phyloP scores from a whole-genome alignment of 2,888 invertebrate species.

The Drosophila neonasuta region DNA sequence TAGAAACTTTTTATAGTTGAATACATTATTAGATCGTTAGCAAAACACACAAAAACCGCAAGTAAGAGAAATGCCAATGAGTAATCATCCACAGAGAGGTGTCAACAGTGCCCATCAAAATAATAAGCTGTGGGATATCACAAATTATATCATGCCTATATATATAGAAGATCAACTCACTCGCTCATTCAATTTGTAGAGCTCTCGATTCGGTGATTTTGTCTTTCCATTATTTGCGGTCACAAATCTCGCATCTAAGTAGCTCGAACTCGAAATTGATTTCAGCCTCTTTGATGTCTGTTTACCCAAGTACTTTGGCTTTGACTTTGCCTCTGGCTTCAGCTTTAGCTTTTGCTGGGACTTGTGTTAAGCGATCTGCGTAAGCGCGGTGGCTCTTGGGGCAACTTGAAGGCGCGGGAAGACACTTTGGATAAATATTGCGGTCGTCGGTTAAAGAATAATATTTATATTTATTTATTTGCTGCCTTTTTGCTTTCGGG shows the following conservation, averaged over 20 bases:
- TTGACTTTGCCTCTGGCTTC: slow-evolving; percentile 2
- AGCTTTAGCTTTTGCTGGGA: not conserved
- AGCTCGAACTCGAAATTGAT: slow-evolving; percentile 49
- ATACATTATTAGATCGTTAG: slow-evolving; percentile 4
- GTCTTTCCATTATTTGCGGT: slow-evolving; percentile 36
- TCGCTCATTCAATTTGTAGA: slow-evolving; percentile 25
- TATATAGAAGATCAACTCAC: slow-evolving; percentile 46
- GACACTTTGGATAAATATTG: slow-evolving; percentile 64
- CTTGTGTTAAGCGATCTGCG: slow-evolving; percentile 50
- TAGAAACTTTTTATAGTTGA: slow-evolving; percentile 5
- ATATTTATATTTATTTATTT: slow-evolving; percentile 52
- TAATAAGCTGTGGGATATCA: slow-evolving; percentile 45
- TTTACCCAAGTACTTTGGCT: slow-evolving; percentile 35
- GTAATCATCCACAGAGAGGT: slow-evolving; percentile 47
- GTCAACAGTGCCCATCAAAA: slow-evolving; percentile 40
- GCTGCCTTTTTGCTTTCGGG: slow-evolving; percentile 31
- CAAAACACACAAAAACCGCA: slow-evolving; percentile 48
- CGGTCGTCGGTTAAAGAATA: slow-evolving; percentile 64
- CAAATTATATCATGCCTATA: slow-evolving; percentile 60
- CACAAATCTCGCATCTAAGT: slow-evolving; percentile 39
- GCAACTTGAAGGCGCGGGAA: slow-evolving; percentile 53
- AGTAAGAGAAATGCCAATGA: slow-evolving; percentile 48
- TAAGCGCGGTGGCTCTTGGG: slow-evolving; percentile 73
- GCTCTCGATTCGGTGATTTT: slow-evolving; percentile 42
- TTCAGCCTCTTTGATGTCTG: slow-evolving; percentile 44